Conservation (phyloP, 2,797 vertebrate genomes). For the Tympanoctomys barrerae region DNA sequence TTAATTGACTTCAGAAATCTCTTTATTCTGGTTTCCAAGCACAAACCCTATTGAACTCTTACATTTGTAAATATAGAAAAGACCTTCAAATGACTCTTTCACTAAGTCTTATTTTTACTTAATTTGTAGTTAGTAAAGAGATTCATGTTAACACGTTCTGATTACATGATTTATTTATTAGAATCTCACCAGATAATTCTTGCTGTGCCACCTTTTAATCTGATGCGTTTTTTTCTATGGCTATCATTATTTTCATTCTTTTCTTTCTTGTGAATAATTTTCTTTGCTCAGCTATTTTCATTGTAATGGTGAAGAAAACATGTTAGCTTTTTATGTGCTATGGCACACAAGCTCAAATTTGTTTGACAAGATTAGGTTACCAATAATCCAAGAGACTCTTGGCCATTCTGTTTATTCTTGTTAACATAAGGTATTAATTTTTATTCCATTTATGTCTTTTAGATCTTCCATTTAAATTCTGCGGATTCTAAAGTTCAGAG, state of each 20-base stretch:
- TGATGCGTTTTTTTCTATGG: background rate
- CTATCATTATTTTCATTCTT: background rate
- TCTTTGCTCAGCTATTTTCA: background rate
- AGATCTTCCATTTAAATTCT: background rate
- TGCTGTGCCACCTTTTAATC: background rate
- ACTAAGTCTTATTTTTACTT: background rate
- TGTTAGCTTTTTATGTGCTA: background rate
- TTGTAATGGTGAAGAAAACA: background rate
- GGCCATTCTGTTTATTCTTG: background rate
- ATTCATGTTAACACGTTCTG: background rate
- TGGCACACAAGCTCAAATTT: background rate
- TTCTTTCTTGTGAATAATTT: background rate
- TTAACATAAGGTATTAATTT: background rate
- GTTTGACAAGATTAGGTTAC: background rate
- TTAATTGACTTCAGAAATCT: constrained; percentile 3
- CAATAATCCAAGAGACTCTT: background rate
- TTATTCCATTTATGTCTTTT: background rate
- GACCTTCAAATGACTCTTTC: background rate
- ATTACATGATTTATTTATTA: background rate
- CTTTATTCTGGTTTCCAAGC: background rate
- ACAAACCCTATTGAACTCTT: background rate
- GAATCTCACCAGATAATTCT: background rate
- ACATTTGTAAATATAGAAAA: background rate
- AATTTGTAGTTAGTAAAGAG: background rate
- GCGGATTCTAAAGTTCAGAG: background rate